Evolutionary conservation across 2,888 invertebrate genomes (phyloP).

Genomic region (Nephrotoma flavescens): DNA sequence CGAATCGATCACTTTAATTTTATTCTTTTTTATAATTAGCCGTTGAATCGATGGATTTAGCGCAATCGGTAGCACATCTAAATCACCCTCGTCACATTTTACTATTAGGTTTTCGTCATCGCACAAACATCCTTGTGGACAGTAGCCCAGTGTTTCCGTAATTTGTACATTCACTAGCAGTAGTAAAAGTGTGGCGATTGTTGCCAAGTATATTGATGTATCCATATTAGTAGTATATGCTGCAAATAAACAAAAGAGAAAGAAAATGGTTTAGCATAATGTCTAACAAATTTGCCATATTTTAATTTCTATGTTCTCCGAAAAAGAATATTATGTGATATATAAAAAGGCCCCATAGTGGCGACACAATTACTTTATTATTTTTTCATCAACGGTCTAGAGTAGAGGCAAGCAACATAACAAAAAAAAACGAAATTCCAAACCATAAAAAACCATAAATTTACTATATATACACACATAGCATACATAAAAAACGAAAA

Average conservation of each 20-base stretch:
- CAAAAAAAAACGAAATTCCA: not conserved
- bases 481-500: not conserved
- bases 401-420: not conserved
- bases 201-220: not conserved
- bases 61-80: constrained; percentile 81
- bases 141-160: constrained; percentile 44
- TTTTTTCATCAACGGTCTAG: not conserved
- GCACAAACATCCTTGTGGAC: constrained; percentile 77
- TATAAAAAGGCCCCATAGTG: not conserved
- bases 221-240: not conserved
- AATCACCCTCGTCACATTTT: constrained; percentile 68
- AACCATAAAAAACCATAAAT: not conserved
- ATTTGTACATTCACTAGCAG: not conserved
- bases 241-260: not conserved
- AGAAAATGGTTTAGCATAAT: not conserved
- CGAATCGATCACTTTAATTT: constrained; percentile 76
- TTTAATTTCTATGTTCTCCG: not conserved
- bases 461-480: not conserved
- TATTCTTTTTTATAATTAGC: constrained; percentile 69
- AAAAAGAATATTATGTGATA: not conserved
- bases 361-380: constrained; percentile 1
- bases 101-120: constrained; percentile 81
- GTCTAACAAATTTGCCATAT: not conserved
- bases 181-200: not conserved
- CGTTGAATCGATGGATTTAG: constrained; percentile 81